Base-by-base conservation (phyloP, 2,888 invertebrate species). In the Eristalinus aeneus region DNA sequence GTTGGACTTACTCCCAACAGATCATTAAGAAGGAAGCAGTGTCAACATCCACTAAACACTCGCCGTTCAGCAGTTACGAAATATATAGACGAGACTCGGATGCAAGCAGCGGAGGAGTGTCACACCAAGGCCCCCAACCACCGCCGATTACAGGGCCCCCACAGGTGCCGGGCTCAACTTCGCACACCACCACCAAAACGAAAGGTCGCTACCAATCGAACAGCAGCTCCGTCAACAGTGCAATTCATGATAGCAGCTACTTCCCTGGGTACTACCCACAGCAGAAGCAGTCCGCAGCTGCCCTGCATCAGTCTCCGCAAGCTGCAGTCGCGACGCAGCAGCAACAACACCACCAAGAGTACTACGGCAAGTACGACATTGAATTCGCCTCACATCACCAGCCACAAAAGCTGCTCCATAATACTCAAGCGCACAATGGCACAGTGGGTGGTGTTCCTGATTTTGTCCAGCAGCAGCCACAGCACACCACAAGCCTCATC, bases 11-110 rank as follows among this genome's bases (percentile, higher is more conserved):
- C 27, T 27, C 16, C 16, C 1, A n/a, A 56, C 64, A 92, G 92
- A 89, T 91, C 53, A 90, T 93, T 53, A 93, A 92, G 82, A 93
- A 93, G 80, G 93, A 93, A 88, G 91, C 92, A 23, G 92, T 92
- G 11, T 92, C 92, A 56, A 92, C 93, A n/a, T 91, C 93, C 11
- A 91, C 92, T 12, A 92, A 92, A 88, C 90, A 90, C 61, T 91
- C 92, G 20, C 91, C 91, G 2, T 92, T 91, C 76, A 88, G 88
- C 67, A 92, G 90, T 80, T 92, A 91, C 69, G 93, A 93, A 69
- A 89, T 69, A 23, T 89, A 89, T 53, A 88, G 89, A 36, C 89
- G 89, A 16, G 90, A 90, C 61, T 90, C 91, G 10, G 92, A 91
- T 32, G 89, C 90, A 60, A 88, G 77, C 60, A 87, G 87, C 36